phyloP scores from a whole-genome alignment of 2,888 invertebrate species.

The Trilocha varians region DNA sequence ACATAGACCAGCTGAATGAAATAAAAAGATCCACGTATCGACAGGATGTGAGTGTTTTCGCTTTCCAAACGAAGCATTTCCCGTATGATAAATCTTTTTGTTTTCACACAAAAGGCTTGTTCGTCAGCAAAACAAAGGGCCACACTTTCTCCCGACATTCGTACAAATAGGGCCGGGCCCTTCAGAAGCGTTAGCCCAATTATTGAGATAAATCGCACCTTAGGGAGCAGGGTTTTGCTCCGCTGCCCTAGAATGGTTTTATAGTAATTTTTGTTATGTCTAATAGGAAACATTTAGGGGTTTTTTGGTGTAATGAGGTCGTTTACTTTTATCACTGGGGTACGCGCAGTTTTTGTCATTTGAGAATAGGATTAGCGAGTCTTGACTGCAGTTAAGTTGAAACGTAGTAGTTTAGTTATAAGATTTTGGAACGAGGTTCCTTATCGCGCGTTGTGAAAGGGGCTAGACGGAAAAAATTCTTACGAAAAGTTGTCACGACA shows the following conservation, averaged over 20 bases:
- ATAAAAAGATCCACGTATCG: not conserved
- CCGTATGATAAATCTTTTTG: not conserved
- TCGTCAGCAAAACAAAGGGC: conserved; percentile 1
- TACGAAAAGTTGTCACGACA: too few species aligned
- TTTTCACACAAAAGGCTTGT: not conserved
- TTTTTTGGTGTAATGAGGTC: too few species aligned
- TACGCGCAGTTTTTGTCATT: too few species aligned
- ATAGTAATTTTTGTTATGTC: not conserved
- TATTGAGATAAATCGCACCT: conserved; percentile 36
- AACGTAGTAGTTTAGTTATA: too few species aligned
- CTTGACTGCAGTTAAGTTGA: too few species aligned
- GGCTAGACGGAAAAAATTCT: too few species aligned
- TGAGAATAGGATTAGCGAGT: too few species aligned
- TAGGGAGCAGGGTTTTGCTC: conserved; percentile 11
- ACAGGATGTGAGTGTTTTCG: not conserved
- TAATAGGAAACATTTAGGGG: not conserved
- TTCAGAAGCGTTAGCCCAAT: conserved; percentile 26
- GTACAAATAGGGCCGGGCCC: conserved; percentile 23
- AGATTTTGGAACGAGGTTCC: too few species aligned
- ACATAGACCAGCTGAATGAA: too few species aligned
- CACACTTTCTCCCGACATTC: conserved; percentile 3
- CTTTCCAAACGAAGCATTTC: not conserved
- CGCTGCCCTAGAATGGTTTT: not conserved
- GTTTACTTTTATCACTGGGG: too few species aligned
- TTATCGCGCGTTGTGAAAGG: too few species aligned